A percentile compares a stretch with the other conserved stretches of the same genome.
Conservation (phyloP, 2,797 vertebrate genomes). For the Calcarius lapponicus region DNA sequence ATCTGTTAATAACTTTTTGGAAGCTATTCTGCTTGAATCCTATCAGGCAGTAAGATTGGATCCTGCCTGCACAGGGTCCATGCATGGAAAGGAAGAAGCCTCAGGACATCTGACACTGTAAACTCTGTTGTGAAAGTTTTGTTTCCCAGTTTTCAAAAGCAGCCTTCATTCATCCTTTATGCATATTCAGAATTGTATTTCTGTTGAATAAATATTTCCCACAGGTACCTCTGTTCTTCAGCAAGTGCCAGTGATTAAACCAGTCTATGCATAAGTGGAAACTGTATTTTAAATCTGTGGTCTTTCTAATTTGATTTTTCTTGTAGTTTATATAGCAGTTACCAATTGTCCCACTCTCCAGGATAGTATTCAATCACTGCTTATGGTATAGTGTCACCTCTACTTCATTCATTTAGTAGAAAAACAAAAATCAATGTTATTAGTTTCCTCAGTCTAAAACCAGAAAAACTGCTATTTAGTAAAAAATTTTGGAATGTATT, state of each 20-base stretch:
- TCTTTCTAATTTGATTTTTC: background rate
- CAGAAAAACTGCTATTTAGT: background rate
- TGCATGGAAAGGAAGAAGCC: background rate
- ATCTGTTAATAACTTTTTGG: slow-evolving; percentile 67
- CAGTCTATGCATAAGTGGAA: background rate
- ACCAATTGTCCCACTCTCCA: background rate
- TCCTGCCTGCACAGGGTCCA: background rate
- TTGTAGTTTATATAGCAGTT: background rate
- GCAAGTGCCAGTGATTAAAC: background rate
- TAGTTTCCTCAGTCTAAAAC: background rate
- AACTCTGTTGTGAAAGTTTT: slow-evolving; percentile 1
- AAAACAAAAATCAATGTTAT: background rate
- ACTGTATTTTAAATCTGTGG: background rate
- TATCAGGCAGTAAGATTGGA: background rate
- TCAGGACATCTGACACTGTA: background rate
- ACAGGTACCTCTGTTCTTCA: background rate
- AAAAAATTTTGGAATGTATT: background rate
- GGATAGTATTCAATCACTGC: background rate
- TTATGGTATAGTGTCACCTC: background rate
- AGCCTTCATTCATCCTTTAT: background rate
- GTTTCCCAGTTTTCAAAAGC: background rate
- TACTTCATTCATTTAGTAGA: background rate
- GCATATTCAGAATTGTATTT: background rate
- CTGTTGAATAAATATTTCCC: background rate
- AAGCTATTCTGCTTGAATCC: slow-evolving; percentile 17